These are phyloP conservation scores for Vollenhovia emeryi DNA, from an alignment of 1,140 invertebrate genomes.

Conservation along the genomic window DNA sequence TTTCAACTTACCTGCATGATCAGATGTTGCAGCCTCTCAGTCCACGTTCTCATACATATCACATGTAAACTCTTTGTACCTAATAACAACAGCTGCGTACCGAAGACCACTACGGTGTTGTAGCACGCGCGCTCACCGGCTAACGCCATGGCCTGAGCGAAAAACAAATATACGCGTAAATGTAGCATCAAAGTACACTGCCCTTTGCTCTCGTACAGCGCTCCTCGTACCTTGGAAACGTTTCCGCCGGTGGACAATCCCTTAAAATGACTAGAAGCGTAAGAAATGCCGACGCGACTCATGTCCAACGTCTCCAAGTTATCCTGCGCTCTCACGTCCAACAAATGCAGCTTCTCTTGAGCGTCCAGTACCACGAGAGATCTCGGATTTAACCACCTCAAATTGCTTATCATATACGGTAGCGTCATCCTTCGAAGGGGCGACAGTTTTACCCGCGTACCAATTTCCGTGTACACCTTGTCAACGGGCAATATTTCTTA, in stretches of 20 bases:
- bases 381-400: constrained; percentile 95
- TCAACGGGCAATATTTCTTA: constrained; percentile 67
- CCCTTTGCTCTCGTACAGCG: neutral
- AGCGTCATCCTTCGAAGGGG: constrained; percentile 90
- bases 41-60: constrained; percentile 93
- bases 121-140: constrained; percentile 95
- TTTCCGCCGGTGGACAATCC: constrained; percentile 92
- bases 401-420: constrained; percentile 89
- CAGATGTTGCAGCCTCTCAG: constrained; percentile 90
- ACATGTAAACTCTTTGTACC: constrained; percentile 93
- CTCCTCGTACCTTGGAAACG: constrained; percentile 86
- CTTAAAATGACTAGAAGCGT: constrained; percentile 97
- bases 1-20: constrained; percentile 85
- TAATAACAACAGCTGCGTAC: constrained; percentile 93
- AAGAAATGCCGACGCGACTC: constrained; percentile 94
- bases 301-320: constrained; percentile 94
- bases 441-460: constrained; percentile 86
- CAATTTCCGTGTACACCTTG: constrained; percentile 82
- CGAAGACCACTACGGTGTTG: constrained; percentile 94
- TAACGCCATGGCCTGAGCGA: constrained; percentile 89
- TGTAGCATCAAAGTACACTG: neutral
- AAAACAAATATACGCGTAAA: neutral
- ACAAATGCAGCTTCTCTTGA: constrained; percentile 93
- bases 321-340: constrained; percentile 95
- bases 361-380: constrained; percentile 94